Conservation (phyloP, 2,797 vertebrate species). For the Acridotheres tristis region DNA sequence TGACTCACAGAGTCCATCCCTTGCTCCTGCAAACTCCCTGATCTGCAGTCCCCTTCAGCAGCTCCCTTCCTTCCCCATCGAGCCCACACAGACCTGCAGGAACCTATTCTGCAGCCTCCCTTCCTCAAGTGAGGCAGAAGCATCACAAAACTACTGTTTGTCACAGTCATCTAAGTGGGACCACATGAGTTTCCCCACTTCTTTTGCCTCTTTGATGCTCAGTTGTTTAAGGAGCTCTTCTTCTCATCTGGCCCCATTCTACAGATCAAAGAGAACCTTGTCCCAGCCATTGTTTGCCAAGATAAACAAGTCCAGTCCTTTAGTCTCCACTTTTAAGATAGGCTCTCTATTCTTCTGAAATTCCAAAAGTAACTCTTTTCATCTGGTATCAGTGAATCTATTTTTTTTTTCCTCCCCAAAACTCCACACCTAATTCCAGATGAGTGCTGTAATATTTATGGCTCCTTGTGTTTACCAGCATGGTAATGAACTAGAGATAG, state of each 20-base stretch:
- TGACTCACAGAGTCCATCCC: background rate
- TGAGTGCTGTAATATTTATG: background rate
- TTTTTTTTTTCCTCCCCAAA: background rate
- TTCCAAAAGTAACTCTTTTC: background rate
- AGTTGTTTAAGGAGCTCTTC: background rate
- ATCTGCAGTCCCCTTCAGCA: background rate
- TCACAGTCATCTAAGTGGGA: background rate
- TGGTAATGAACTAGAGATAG: background rate
- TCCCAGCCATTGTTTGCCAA: conserved; percentile 16
- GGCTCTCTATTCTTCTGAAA: background rate
- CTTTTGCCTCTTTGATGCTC: background rate
- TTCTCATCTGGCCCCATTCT: background rate
- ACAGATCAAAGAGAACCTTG: background rate
- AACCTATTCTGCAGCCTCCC: background rate
- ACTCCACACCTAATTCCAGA: background rate
- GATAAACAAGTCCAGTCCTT: conserved; percentile 3
- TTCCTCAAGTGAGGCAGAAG: background rate
- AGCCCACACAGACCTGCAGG: accelerated
- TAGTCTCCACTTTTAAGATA: conserved; percentile 29
- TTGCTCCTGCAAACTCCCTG: background rate
- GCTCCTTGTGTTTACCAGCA: background rate
- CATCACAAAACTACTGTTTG: background rate
- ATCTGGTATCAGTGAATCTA: background rate
- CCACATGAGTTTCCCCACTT: background rate
- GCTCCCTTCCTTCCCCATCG: background rate